Conservation (phyloP, 2,888 invertebrate species). For the Didymodactylos carnosus region DNA sequence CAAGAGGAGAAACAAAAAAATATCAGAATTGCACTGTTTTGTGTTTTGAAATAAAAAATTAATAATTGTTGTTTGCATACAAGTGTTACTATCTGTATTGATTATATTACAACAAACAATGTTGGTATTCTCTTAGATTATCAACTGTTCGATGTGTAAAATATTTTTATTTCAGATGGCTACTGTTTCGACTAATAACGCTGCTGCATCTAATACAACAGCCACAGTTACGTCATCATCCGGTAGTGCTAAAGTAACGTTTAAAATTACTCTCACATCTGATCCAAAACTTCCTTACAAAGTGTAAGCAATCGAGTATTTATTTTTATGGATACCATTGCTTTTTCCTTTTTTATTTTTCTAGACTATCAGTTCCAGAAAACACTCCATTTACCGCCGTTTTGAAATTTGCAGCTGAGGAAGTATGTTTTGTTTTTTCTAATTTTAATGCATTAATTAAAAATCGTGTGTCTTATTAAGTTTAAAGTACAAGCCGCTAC, state of each 20-base stretch:
- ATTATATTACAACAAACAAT: too few relatives aligned
- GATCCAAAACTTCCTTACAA: slow-evolving; percentile 96
- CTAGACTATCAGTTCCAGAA: slow-evolving; percentile 79
- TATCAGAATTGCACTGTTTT: too few relatives aligned
- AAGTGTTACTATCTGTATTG: too few relatives aligned
- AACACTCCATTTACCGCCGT: slow-evolving; percentile 93
- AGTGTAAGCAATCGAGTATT: slow-evolving; percentile 84
- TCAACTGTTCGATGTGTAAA: too few relatives aligned
- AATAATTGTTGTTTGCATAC: too few relatives aligned
- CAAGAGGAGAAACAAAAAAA: too few relatives aligned
- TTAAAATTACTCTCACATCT: slow-evolving; percentile 95
- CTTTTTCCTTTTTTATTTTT: slow-evolving; percentile 16
- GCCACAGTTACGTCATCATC: neutral
- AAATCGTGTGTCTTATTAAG: too few relatives aligned
- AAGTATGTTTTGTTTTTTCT: slow-evolving; percentile 33
- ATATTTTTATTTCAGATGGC: slow-evolving; percentile 2
- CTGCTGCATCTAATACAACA: neutral
- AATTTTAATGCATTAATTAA: neutral
- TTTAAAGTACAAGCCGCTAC: slow-evolving; percentile 91
- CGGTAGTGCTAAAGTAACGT: slow-evolving; percentile 62
- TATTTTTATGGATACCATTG: too few relatives aligned
- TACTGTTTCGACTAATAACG: too few relatives aligned
- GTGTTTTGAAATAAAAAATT: too few relatives aligned
- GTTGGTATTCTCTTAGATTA: too few relatives aligned
- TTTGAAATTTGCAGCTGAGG: slow-evolving; percentile 92